Conservation (phyloP, 2,113 vertebrate genomes). For the Spea multiplicata region DNA sequence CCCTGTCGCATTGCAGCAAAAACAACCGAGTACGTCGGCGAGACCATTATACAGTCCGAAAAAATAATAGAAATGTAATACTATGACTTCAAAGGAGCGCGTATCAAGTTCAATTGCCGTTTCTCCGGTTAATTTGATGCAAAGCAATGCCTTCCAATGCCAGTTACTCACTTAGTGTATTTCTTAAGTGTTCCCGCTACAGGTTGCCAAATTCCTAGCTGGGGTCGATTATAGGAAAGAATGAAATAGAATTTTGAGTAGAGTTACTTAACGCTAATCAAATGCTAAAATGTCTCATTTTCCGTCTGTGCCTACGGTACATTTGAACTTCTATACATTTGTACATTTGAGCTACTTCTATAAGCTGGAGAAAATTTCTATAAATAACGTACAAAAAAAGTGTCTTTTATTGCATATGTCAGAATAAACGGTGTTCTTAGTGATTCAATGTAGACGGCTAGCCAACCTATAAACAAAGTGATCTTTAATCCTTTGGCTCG, state of each 20-base stretch:
- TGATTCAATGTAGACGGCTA: no score
- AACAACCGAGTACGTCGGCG: constrained; percentile 9
- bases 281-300: constrained; percentile 5
- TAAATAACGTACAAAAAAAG: background rate
- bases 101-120: background rate
- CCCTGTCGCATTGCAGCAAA: no score
- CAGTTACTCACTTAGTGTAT: background rate
- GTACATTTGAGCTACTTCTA: background rate
- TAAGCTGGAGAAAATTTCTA: no score
- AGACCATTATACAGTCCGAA: constrained; percentile 7
- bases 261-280: constrained; percentile 18
- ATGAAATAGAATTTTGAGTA: background rate
- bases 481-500: no score
- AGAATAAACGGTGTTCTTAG: background rate
- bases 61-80: background rate
- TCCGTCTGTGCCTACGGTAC: constrained; percentile 18
- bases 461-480: no score
- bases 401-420: background rate
- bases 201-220: constrained; percentile 1
- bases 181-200: background rate
- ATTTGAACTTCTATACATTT: no score
- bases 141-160: no score
- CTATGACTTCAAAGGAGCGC: background rate
- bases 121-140: background rate
- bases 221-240: constrained; percentile 7